A percentile compares a stretch with the other conserved stretches of the same genome.
Conservation (phyloP, 2,797 vertebrate species). For the Mallotus villosus region DNA sequence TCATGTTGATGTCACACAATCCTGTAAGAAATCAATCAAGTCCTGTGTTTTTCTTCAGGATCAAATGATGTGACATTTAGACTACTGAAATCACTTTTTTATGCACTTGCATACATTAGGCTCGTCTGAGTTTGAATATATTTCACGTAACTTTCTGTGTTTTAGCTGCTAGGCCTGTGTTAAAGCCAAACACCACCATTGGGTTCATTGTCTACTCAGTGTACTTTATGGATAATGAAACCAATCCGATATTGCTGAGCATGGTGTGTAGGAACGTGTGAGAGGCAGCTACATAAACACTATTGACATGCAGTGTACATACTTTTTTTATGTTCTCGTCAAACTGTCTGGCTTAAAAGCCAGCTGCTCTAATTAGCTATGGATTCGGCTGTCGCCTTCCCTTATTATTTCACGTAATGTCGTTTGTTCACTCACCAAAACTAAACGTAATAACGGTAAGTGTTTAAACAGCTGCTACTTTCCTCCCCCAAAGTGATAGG, state of each 20-base stretch:
- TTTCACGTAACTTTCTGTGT: too few relatives aligned
- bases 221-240: conserved; percentile 60
- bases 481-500: conserved; percentile 20
- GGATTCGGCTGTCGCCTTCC: conserved; percentile 66
- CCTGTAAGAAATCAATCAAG: too few relatives aligned
- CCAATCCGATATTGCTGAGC: conserved; percentile 65
- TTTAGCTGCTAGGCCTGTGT: conserved; percentile 21
- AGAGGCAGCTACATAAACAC: conserved; percentile 62
- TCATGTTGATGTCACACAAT: too few relatives aligned
- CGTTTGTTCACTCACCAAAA: conserved; percentile 60
- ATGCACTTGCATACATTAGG: too few relatives aligned
- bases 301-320: conserved; percentile 61
- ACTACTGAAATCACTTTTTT: too few relatives aligned
- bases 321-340: conserved; percentile 69
- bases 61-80: too few relatives aligned
- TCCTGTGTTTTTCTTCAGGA: too few relatives aligned
- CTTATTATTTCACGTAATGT: conserved; percentile 66
- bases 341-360: conserved; percentile 73
- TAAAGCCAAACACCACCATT: conserved; percentile 13
- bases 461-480: conserved; percentile 66
- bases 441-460: conserved; percentile 42
- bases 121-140: too few relatives aligned
- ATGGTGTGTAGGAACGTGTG: conserved; percentile 30
- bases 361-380: conserved; percentile 79
- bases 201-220: conserved; percentile 51